Percentiles rank a stretch among this genome's conserved stretches.
Conservation (phyloP, 2,113 vertebrate genomes). For the Leptocoma aspasia region DNA sequence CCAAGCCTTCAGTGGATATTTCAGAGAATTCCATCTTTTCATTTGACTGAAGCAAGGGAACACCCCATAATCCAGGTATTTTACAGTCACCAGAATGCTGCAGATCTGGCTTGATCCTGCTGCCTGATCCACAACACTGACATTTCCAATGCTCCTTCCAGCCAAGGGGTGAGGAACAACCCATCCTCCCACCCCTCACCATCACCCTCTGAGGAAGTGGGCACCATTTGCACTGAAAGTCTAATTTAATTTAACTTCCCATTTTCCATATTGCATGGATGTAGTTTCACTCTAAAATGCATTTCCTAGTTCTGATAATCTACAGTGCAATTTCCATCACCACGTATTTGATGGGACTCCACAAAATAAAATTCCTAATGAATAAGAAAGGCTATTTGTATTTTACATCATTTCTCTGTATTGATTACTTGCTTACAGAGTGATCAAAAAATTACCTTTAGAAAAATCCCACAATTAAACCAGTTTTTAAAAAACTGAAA, state of each 20-base stretch:
- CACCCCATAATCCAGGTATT: background rate
- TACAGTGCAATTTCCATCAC: background rate
- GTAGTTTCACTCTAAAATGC: background rate
- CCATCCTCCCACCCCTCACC: background rate
- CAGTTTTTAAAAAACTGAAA: background rate
- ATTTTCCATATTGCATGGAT: background rate
- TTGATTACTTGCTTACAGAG: background rate
- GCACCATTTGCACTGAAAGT: background rate
- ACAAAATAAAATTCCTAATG: background rate
- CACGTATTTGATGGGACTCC: fast-evolving
- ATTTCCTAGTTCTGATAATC: background rate
- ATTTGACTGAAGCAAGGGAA: background rate
- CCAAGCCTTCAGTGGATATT: background rate
- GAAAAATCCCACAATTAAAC: background rate
- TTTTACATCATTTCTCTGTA: background rate
- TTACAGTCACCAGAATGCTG: background rate
- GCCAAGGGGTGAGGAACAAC: background rate
- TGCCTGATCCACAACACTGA: fast-evolving
- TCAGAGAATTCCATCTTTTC: background rate
- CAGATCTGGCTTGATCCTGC: background rate
- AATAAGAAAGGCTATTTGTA: background rate
- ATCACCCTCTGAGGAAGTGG: background rate
- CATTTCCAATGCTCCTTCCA: background rate
- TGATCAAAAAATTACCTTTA: background rate
- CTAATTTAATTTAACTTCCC: background rate